phyloP scores from a whole-genome alignment of 2,797 vertebrate species.

The Sebastes miniatus region DNA sequence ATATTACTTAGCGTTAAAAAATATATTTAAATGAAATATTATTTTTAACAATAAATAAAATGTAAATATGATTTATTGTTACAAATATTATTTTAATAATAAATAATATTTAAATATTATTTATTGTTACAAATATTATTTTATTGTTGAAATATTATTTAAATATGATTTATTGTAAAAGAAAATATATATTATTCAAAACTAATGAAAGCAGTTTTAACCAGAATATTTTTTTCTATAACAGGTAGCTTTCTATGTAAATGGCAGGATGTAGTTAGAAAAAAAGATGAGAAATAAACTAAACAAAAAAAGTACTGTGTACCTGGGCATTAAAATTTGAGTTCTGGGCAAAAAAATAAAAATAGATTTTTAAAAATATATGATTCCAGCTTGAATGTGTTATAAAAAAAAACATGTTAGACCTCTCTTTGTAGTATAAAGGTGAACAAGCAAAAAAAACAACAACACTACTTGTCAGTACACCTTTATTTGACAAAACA shows the following conservation, averaged over 20 bases:
- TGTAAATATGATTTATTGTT: neutral
- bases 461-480: neutral
- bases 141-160: neutral
- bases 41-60: neutral
- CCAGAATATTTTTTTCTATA: neutral
- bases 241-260: neutral
- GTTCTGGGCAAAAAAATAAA: neutral
- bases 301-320: neutral
- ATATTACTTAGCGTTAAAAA: neutral
- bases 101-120: too few relatives aligned
- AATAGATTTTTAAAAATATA: neutral
- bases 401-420: neutral
- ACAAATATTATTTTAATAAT: neutral
- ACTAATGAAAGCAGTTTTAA: neutral
- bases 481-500: conserved; percentile 28
- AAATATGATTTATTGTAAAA: neutral
- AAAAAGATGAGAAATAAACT: neutral
- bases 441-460: neutral
- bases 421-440: neutral
- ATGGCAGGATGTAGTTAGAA: neutral
- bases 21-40: neutral
- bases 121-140: too few relatives aligned
- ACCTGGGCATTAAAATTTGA: too few relatives aligned
- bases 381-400: neutral
- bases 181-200: neutral